phyloP scores from a whole-genome alignment of 2,797 vertebrate species.

The Dendrocincla tyrannina region DNA sequence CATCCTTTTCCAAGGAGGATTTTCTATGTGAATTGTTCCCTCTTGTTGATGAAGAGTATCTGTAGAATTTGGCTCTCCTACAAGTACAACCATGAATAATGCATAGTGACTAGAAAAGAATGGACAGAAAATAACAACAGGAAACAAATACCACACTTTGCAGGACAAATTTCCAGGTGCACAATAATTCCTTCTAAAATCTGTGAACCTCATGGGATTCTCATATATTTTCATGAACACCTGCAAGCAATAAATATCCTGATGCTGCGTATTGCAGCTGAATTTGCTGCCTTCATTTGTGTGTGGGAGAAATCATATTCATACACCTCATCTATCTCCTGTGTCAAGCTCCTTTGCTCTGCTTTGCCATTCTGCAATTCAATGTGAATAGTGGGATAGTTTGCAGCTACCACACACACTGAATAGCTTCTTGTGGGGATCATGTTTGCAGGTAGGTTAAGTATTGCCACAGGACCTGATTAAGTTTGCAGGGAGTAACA shows the following conservation, averaged over 20 bases:
- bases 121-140: constrained; percentile 64
- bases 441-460: background rate
- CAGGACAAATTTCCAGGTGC: constrained; percentile 68
- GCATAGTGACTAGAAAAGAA: constrained; percentile 56
- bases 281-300: constrained; percentile 53
- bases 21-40: constrained; percentile 38
- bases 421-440: background rate
- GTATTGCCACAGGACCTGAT: background rate
- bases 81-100: constrained; percentile 67
- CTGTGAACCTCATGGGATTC: constrained; percentile 65
- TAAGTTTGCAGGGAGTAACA: background rate
- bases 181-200: constrained; percentile 67
- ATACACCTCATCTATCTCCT: constrained; percentile 38
- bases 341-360: constrained; percentile 27
- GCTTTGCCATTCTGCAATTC: background rate
- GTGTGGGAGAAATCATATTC: constrained; percentile 29
- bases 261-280: constrained; percentile 17
- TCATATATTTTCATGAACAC: constrained; percentile 69
- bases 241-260: constrained; percentile 66
- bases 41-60: constrained; percentile 54
- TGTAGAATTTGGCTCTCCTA: constrained; percentile 55
- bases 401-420: constrained; percentile 1
- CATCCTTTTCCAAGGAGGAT: constrained; percentile 28
- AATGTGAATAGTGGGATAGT: constrained; percentile 12
- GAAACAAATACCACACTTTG: constrained; percentile 65